Evolutionary conservation across 1,140 invertebrate genomes (phyloP).

Genomic region (Wasmannia auropunctata): DNA sequence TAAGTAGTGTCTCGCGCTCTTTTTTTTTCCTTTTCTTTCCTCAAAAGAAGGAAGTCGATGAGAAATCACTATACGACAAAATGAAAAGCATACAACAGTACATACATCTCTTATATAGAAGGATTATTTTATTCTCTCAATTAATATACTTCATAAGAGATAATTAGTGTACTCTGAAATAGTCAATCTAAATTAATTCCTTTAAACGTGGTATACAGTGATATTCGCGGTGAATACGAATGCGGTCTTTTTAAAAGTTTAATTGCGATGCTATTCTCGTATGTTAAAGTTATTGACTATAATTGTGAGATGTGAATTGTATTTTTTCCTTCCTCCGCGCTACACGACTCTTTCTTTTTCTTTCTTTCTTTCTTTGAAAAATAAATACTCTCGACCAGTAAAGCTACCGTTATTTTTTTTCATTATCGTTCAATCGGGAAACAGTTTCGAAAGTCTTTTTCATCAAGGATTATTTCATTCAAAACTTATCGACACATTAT

Average conservation of each 20-base stretch:
- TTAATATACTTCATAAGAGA: constrained; percentile 74
- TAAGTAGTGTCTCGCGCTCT: constrained; percentile 21
- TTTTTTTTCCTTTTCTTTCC: no score
- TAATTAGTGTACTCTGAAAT: constrained; percentile 69
- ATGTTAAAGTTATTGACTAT: constrained; percentile 75
- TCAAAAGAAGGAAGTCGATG: constrained; percentile 28
- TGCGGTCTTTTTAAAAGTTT: constrained; percentile 58
- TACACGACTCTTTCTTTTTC: constrained; percentile 60
- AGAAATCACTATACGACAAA: constrained; percentile 42
- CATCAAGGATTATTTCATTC: constrained; percentile 44
- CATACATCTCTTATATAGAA: constrained; percentile 67
- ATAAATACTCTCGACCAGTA: constrained; percentile 59
- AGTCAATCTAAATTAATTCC: constrained; percentile 66
- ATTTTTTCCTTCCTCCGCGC: neutral
- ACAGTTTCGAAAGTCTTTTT: constrained; percentile 38
- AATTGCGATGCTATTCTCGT: constrained; percentile 55
- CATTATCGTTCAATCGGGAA: constrained; percentile 48
- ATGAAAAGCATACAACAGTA: constrained; percentile 74
- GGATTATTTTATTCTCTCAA: constrained; percentile 73
- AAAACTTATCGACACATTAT: constrained; percentile 53
- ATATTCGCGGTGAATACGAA: constrained; percentile 62
- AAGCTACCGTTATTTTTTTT: constrained; percentile 59
- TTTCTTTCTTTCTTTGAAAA: constrained; percentile 73
- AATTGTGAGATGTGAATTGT: constrained; percentile 70
- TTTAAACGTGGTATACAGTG: constrained; percentile 64